A percentile compares a stretch with the other conserved stretches of the same genome.
Conservation (phyloP, 1,140 invertebrate genomes). For the Drosophila carrolli region DNA sequence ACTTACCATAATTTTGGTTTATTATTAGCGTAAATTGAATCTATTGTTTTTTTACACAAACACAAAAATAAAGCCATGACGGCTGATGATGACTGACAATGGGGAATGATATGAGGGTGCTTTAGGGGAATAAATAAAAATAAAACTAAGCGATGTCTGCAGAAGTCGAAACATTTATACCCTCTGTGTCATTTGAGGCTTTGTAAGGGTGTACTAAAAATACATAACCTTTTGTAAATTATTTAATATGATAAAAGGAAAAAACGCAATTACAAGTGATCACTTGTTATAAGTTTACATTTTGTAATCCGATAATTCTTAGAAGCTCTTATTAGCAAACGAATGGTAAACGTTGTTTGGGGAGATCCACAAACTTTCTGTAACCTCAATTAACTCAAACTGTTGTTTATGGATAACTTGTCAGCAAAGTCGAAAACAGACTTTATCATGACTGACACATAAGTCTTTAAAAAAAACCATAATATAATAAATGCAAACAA, state of each 20-base stretch:
- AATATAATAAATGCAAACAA: no score
- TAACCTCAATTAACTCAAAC: no score
- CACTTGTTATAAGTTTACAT: no score
- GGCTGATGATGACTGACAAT: slow-evolving; percentile 56
- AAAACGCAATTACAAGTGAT: no score
- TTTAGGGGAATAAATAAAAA: neutral
- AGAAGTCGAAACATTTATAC: neutral
- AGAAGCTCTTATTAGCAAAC: no score
- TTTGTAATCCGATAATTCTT: no score
- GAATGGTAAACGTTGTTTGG: no score
- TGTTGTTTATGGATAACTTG: neutral
- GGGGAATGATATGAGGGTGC: slow-evolving; percentile 6
- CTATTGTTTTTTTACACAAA: slow-evolving; percentile 67
- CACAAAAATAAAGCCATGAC: slow-evolving; percentile 42
- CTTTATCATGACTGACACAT: neutral
- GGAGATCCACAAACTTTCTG: no score
- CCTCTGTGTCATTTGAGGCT: neutral
- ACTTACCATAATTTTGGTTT: slow-evolving; percentile 15
- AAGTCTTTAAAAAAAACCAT: no score
- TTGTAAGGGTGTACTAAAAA: neutral
- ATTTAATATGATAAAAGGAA: no score
- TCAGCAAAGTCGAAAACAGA: no score
- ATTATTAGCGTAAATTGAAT: slow-evolving; percentile 73
- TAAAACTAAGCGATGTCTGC: neutral
- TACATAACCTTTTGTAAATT: no score